Evolutionary conservation across 2,888 invertebrate species (phyloP).

Genomic region (Merodon equestris): DNA sequence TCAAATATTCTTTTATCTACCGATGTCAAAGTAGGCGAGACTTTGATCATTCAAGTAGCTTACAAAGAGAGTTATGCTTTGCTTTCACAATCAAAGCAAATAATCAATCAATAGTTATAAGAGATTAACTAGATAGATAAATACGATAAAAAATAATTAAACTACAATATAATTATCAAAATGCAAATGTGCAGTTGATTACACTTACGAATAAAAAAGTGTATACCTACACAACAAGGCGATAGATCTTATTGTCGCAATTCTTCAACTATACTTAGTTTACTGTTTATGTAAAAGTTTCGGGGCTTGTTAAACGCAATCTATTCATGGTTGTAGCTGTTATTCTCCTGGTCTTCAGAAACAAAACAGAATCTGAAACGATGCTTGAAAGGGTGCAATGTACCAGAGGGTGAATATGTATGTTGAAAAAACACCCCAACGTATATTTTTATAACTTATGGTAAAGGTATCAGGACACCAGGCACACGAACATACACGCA

Average conservation of each 20-base stretch:
- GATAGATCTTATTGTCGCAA: no score
- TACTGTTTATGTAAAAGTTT: constrained; percentile 30
- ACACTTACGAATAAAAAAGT: no score
- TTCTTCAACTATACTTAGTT: constrained; percentile 52
- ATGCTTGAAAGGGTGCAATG: constrained; percentile 47
- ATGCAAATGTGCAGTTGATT: no score
- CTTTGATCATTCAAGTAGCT: constrained; percentile 19
- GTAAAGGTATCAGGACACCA: constrained; percentile 52
- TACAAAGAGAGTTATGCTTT: constrained; percentile 16
- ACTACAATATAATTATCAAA: no score
- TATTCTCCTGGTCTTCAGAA: constrained; percentile 38
- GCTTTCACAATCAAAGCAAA: no score
- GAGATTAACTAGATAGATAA: no score
- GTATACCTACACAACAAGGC: no score
- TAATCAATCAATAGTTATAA: no score
- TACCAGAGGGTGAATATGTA: constrained; percentile 43
- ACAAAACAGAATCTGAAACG: constrained; percentile 43
- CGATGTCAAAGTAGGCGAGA: constrained; percentile 58
- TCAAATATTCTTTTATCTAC: constrained; percentile 43
- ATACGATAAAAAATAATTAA: no score
- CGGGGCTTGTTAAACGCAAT: constrained; percentile 58
- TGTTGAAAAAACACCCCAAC: constrained; percentile 32
- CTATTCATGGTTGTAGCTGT: constrained; percentile 39
- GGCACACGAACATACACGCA: constrained; percentile 26
- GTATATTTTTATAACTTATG: constrained; percentile 66